Percentiles rank a stretch among this genome's conserved stretches.
Conservation (phyloP, 2,888 invertebrate species). For the Horisme vitalbata region DNA sequence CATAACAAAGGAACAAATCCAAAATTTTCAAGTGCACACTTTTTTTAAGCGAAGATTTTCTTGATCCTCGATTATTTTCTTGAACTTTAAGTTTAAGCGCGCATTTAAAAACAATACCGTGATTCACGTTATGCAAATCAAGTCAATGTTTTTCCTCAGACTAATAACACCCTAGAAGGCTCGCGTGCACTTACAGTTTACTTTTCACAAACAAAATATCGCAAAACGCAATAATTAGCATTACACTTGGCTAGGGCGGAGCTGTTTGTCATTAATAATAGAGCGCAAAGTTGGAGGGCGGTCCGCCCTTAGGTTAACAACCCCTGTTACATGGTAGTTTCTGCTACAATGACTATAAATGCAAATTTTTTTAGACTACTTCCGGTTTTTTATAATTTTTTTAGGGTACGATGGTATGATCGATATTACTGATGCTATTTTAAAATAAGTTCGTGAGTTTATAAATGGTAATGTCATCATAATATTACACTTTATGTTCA, state of each 20-base stretch:
- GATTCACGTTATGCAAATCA: conserved; percentile 59
- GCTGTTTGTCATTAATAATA: conserved; percentile 79
- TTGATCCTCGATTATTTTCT: neutral
- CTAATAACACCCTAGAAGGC: conserved; percentile 44
- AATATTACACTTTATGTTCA: too few relatives aligned
- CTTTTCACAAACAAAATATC: conserved; percentile 69
- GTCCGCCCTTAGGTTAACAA: conserved; percentile 74
- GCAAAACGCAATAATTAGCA: conserved; percentile 76
- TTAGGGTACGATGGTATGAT: neutral
- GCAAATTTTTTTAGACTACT: conserved; percentile 46
- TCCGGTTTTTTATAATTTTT: conserved; percentile 3
- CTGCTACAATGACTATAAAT: conserved; percentile 45
- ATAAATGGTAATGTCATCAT: too few relatives aligned
- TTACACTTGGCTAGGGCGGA: conserved; percentile 68
- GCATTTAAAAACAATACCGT: conserved; percentile 19
- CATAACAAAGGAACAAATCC: too few relatives aligned
- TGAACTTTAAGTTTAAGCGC: neutral
- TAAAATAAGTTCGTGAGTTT: too few relatives aligned
- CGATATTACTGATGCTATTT: too few relatives aligned
- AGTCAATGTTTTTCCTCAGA: conserved; percentile 52
- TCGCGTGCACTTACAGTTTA: conserved; percentile 49
- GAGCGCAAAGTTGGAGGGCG: conserved; percentile 74
- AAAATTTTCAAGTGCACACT: too few relatives aligned
- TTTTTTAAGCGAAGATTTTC: too few relatives aligned
- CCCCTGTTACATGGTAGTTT: conserved; percentile 68